Base-by-base conservation (phyloP, 2,888 invertebrate genomes). In the Hetaerina titia region DNA sequence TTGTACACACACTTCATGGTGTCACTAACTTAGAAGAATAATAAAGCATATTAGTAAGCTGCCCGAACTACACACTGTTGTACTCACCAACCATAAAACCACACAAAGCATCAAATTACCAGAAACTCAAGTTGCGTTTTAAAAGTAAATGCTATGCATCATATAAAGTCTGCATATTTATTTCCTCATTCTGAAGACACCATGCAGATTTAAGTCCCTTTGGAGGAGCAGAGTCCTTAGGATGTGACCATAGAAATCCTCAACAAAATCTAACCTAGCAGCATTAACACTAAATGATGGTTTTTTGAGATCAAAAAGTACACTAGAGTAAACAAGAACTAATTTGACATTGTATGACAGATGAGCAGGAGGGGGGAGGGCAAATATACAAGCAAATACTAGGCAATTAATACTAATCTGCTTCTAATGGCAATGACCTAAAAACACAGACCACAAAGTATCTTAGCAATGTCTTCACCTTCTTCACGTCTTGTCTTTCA, bases 21-120 rank as follows among this genome's bases (percentile, higher is more conserved):
- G 31, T 81, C 81, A 81, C 81, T 81, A 81, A 81, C 81, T 81
- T 81, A 31, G 81, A 81, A 92, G 56, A 74, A 92, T 45, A 92
- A 92, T 90, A 92, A 92, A 92, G 92, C 92, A 92, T 56, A 69
- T 92, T 92, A 92, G 64, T 92, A 69, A 92, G 92, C 92, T 92
- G 92, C 92, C 92, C 92, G 45, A 92, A 74, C 92, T 92, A 92
- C 92, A 92, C 69, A 56, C 92, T 45, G 69, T 92, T 57, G 31
- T 92, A 92, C 92, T 92, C 56, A 69, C 92, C 45, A 92, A 56
- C 92, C 69, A 74, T 92, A 92, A 92, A 92, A 92, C 92, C 92
- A 69, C 69, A 92, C 45, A 74, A 92, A 74, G 92, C 74, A 92
- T 92, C 69, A 69, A 56, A 92, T 92, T 57, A 74, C 92, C 92